Evolutionary conservation across 2,113 vertebrate species (phyloP).

Genomic region (Ophthalmolycus amberensis): DNA sequence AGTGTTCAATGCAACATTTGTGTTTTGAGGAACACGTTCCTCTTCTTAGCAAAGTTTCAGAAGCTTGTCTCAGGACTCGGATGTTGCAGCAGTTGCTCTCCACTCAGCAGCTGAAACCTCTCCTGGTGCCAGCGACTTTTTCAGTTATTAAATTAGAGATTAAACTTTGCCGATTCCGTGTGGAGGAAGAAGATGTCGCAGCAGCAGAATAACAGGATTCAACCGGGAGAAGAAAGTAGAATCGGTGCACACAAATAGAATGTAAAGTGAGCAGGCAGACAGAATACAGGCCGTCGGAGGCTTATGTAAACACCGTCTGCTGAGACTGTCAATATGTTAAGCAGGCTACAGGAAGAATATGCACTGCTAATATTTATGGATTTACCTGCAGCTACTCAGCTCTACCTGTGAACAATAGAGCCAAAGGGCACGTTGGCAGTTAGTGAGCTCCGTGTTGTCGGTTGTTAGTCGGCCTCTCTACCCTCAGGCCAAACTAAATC

Average conservation of each 20-base stretch:
- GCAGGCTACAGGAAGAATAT: not conserved
- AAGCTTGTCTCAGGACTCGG: not conserved
- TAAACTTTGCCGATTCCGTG: slow-evolving; percentile 25
- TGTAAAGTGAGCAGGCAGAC: slow-evolving; percentile 46
- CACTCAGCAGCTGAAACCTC: not conserved
- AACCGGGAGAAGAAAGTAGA: not conserved
- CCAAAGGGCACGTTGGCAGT: not conserved
- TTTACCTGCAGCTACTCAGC: slow-evolving; percentile 36
- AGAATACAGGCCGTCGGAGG: not conserved
- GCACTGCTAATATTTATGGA: not conserved
- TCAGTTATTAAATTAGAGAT: not conserved
- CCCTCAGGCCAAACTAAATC: slow-evolving; percentile 20
- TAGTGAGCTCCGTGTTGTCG: not conserved
- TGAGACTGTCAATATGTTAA: slow-evolving; percentile 39
- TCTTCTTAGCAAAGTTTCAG: not conserved
- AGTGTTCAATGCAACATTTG: not conserved
- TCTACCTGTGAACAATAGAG: slow-evolving; percentile 16
- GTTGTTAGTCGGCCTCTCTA: slow-evolving; percentile 16
- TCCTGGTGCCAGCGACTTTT: not conserved
- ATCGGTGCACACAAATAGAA: slow-evolving; percentile 36
- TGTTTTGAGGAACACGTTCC: not conserved
- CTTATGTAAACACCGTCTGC: slow-evolving; percentile 44
- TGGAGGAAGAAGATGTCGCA: slow-evolving; percentile 3
- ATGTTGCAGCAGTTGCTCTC: not conserved
- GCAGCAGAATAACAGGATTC: slow-evolving; percentile 22